Evolutionary conservation across 2,797 vertebrate species (phyloP).

Genomic region (Arctocebus calabarensis): DNA sequence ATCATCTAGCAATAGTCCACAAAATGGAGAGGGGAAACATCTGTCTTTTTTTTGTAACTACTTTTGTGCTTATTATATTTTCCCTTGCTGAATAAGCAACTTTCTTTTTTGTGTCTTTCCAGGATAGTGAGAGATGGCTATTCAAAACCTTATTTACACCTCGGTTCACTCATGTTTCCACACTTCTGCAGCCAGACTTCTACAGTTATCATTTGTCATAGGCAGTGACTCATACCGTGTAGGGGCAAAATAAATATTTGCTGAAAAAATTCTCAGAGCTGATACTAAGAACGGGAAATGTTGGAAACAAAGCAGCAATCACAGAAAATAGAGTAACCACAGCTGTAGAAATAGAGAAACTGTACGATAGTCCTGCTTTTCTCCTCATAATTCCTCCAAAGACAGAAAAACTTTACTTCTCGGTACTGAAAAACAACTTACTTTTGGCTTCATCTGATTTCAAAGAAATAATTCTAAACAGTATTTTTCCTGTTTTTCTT

Average conservation of each 20-base stretch:
- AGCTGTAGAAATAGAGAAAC: constrained; percentile 59
- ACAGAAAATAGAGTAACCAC: constrained; percentile 57
- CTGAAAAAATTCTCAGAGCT: constrained; percentile 66
- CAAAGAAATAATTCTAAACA: constrained; percentile 44
- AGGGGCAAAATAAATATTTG: constrained; percentile 75
- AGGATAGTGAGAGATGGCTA: background rate
- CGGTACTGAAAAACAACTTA: background rate
- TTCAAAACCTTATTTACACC: constrained; percentile 47
- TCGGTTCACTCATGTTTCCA: background rate
- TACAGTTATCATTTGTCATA: constrained; percentile 28
- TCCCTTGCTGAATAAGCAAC: constrained; percentile 24
- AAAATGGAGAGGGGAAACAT: background rate
- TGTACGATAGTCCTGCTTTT: background rate
- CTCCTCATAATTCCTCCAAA: constrained; percentile 46
- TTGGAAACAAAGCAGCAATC: constrained; percentile 63
- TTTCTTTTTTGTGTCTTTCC: background rate
- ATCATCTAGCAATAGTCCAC: background rate
- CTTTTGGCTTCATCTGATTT: constrained; percentile 28
- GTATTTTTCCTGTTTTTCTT: constrained; percentile 52
- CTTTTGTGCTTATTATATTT: background rate
- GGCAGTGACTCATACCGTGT: constrained; percentile 49
- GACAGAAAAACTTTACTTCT: constrained; percentile 43
- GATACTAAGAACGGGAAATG: constrained; percentile 58
- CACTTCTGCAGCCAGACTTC: background rate
- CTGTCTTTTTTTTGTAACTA: background rate